Conservation (phyloP, 2,113 vertebrate genomes). For the Sinosuthora webbiana region DNA sequence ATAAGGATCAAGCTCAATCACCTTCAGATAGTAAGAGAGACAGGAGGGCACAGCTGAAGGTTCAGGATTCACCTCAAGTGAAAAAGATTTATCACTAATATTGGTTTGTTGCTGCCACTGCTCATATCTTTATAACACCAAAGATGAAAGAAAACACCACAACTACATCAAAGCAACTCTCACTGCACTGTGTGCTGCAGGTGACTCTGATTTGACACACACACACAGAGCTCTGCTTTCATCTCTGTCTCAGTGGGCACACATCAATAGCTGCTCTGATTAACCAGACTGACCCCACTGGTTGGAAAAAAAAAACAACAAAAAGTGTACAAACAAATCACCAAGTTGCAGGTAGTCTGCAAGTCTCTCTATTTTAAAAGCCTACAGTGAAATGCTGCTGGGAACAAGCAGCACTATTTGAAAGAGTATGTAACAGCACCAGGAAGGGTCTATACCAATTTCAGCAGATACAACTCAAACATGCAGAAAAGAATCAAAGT, state of each 20-base stretch:
- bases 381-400: background rate
- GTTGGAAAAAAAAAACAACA: background rate
- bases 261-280: background rate
- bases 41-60: background rate
- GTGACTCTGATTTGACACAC: background rate
- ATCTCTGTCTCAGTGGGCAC: background rate
- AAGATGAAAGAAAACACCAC: background rate
- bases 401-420: background rate
- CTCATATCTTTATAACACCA: background rate
- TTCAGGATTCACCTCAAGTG: background rate
- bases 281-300: background rate
- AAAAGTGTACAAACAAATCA: background rate
- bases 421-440: background rate
- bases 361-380: background rate
- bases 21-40: background rate
- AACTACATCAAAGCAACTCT: background rate
- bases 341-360: background rate
- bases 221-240: background rate
- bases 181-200: background rate
- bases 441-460: background rate
- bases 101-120: background rate
- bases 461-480: background rate
- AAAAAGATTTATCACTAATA: background rate
- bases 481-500: background rate
- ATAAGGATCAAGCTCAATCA: slow-evolving; percentile 21